Percentiles rank a stretch among this genome's conserved stretches.
phyloP scores from a whole-genome alignment of 2,113 vertebrate species.

The Propithecus coquereli region DNA sequence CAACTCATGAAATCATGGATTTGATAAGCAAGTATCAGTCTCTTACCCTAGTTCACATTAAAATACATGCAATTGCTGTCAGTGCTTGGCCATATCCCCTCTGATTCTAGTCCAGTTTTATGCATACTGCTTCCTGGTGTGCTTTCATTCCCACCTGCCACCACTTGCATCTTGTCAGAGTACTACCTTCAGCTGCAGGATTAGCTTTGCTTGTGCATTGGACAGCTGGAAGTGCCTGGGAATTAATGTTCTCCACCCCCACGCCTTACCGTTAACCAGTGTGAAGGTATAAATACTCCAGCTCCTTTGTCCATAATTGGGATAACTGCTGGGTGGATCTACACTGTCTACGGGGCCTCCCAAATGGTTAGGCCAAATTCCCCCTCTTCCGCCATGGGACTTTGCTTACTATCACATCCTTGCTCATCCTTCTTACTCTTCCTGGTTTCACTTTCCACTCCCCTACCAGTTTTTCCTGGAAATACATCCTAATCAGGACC shows the following conservation, averaged over 20 bases:
- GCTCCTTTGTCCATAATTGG: not conserved
- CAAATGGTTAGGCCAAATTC: not conserved
- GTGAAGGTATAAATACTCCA: not conserved
- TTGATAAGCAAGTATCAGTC: not conserved
- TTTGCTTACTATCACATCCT: not conserved
- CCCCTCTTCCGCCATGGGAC: not conserved
- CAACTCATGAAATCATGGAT: not conserved
- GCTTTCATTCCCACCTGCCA: not conserved
- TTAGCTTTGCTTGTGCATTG: not conserved
- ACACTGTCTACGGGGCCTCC: not conserved
- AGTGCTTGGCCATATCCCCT: not conserved
- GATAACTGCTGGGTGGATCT: not conserved
- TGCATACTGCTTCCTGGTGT: not conserved
- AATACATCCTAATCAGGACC: not conserved
- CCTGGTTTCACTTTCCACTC: not conserved
- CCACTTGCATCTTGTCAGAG: not conserved
- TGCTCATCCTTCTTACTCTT: not conserved
- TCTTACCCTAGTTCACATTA: not conserved
- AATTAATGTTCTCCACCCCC: not conserved
- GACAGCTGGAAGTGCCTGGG: not conserved
- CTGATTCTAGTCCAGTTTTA: not conserved
- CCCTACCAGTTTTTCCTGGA: not conserved
- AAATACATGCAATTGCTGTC: not conserved
- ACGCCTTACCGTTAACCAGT: not conserved
- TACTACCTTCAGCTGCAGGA: not conserved